phyloP scores from a whole-genome alignment of 2,888 invertebrate species.

The Sturmia bella region DNA sequence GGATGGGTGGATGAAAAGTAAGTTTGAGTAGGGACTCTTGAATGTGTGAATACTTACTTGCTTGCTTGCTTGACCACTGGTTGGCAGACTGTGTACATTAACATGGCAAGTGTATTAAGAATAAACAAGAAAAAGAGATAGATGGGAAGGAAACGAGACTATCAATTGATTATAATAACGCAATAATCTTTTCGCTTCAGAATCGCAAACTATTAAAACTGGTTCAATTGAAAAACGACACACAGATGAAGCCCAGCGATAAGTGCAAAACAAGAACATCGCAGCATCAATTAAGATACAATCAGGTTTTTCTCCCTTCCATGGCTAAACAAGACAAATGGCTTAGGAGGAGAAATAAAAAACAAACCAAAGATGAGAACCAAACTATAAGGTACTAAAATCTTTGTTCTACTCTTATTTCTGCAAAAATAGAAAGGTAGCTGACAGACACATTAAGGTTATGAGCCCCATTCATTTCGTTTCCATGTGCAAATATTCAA shows the following conservation, averaged over 20 bases:
- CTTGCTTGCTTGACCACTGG: not conserved
- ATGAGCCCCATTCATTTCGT: slow-evolving; percentile 45
- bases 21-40: slow-evolving; percentile 3
- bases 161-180: slow-evolving; percentile 57
- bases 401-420: not conserved
- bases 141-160: slow-evolving; percentile 65
- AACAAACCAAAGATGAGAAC: not conserved
- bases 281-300: slow-evolving; percentile 66
- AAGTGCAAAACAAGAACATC: slow-evolving; percentile 49
- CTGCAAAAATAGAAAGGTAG: slow-evolving; percentile 22
- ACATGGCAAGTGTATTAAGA: not conserved
- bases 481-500: slow-evolving; percentile 20
- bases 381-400: slow-evolving; percentile 12
- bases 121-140: slow-evolving; percentile 54
- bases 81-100: slow-evolving; percentile 3
- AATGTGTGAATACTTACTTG: not conserved
- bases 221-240: slow-evolving; percentile 65
- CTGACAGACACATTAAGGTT: slow-evolving; percentile 44
- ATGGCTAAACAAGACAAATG: slow-evolving; percentile 19
- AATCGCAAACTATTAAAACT: slow-evolving; percentile 54
- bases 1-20: slow-evolving; percentile 27
- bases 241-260: slow-evolving; percentile 47
- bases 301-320: slow-evolving; percentile 65
- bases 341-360: not conserved
- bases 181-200: slow-evolving; percentile 34